Percentiles rank a stretch among this genome's conserved stretches.
phyloP scores from a whole-genome alignment of 1,140 invertebrate genomes.

The Ganaspis sp. region DNA sequence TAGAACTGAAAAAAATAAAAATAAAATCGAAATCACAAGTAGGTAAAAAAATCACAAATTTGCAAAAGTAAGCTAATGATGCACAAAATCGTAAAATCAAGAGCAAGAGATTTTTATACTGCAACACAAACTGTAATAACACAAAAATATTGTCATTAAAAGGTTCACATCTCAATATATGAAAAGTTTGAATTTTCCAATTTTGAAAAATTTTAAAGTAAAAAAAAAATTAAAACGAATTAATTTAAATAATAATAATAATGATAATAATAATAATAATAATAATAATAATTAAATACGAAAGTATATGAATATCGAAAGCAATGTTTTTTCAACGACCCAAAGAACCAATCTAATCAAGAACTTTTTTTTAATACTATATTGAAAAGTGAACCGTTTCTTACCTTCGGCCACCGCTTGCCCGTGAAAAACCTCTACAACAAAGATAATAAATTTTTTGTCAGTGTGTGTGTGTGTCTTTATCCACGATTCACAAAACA shows the following conservation, averaged over 20 bases:
- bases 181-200: too few relatives aligned
- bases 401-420: slow-evolving; percentile 81
- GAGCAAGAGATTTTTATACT: background rate
- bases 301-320: too few relatives aligned
- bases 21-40: too few relatives aligned
- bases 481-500: background rate
- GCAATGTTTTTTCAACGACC: slow-evolving; percentile 37
- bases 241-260: background rate
- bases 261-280: too few relatives aligned
- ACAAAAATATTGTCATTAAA: background rate
- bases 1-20: too few relatives aligned
- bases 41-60: background rate
- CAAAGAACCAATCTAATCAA: slow-evolving; percentile 59
- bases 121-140: background rate
- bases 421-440: slow-evolving; percentile 80
- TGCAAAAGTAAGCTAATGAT: background rate
- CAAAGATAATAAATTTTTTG: slow-evolving; percentile 67
- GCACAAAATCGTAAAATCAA: background rate
- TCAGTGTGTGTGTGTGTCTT: slow-evolving; percentile 20
- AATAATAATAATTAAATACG: too few relatives aligned
- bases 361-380: slow-evolving; percentile 42
- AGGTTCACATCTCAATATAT: slow-evolving; percentile 21
- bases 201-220: background rate
- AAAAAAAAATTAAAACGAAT: background rate
- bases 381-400: slow-evolving; percentile 59